phyloP scores from a whole-genome alignment of 2,113 vertebrate species.

The Rhinoderma darwinii region DNA sequence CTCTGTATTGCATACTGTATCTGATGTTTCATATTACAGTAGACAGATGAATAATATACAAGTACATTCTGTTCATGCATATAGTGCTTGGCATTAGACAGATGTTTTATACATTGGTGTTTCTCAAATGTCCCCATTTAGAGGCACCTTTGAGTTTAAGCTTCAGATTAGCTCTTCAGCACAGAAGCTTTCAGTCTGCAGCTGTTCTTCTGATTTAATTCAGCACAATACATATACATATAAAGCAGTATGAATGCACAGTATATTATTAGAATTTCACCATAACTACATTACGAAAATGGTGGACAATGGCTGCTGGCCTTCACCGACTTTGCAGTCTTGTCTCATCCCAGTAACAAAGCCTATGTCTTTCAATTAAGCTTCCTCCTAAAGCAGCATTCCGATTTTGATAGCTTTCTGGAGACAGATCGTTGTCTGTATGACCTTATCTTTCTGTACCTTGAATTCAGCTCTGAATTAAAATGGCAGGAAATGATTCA shows the following conservation, averaged over 20 bases:
- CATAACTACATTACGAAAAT: conserved; percentile 5
- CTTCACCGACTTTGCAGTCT: conserved; percentile 62
- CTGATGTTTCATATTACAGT: neutral
- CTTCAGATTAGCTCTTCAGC: conserved; percentile 17
- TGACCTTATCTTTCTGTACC: conserved; percentile 69
- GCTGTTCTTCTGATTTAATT: conserved; percentile 63
- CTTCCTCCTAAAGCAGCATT: conserved; percentile 59
- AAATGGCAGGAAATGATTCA: conserved; percentile 74
- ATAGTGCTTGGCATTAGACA: neutral
- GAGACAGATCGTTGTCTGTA: conserved; percentile 64
- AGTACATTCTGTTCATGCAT: neutral
- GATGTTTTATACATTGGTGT: conserved; percentile 26
- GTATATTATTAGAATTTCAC: conserved; percentile 62
- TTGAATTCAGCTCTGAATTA: conserved; percentile 70
- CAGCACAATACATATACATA: conserved; percentile 63
- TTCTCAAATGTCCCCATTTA: conserved; percentile 14
- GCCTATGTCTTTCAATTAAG: conserved; percentile 63
- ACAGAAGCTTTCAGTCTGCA: conserved; percentile 4
- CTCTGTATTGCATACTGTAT: neutral
- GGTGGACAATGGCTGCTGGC: conserved; percentile 61
- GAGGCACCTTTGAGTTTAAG: neutral
- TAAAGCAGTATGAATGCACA: conserved; percentile 60
- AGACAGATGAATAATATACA: neutral
- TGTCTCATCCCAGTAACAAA: conserved; percentile 60
- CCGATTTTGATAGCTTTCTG: conserved; percentile 62